phyloP scores from a whole-genome alignment of 2,888 invertebrate genomes.

The Tortrix viridana region DNA sequence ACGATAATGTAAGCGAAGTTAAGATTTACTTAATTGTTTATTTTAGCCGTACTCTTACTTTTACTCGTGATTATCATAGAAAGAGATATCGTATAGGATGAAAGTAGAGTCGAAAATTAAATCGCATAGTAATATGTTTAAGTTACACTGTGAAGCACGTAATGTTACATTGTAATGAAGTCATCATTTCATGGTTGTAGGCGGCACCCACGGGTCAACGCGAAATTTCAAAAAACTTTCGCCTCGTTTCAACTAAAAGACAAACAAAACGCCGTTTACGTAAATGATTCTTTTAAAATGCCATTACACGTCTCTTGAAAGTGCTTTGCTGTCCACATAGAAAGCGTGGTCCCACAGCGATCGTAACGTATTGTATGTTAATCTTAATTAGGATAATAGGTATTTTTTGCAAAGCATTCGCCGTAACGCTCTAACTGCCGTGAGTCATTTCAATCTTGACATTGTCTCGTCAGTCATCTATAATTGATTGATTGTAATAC shows the following conservation, averaged over 20 bases:
- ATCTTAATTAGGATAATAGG: slow-evolving; percentile 48
- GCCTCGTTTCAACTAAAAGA: slow-evolving; percentile 23
- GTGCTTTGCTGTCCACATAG: slow-evolving; percentile 40
- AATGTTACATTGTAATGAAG: slow-evolving; percentile 24
- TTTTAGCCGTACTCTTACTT: slow-evolving; percentile 27
- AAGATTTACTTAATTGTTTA: slow-evolving; percentile 34
- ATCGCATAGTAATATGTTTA: not conserved
- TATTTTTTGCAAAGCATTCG: slow-evolving; percentile 34
- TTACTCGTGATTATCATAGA: slow-evolving; percentile 9
- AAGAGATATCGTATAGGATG: slow-evolving; percentile 8
- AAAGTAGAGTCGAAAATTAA: slow-evolving; percentile 19
- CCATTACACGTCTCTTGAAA: slow-evolving; percentile 20
- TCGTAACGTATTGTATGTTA: slow-evolving; percentile 52
- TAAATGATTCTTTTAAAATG: slow-evolving; percentile 18
- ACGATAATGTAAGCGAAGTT: slow-evolving; percentile 32
- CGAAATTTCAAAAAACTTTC: slow-evolving; percentile 34
- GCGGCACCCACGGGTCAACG: slow-evolving; percentile 31
- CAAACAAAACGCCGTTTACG: slow-evolving; percentile 36
- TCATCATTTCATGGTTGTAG: slow-evolving; percentile 31
- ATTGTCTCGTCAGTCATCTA: slow-evolving; percentile 40
- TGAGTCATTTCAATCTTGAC: slow-evolving; percentile 48
- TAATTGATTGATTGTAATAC: slow-evolving; percentile 49
- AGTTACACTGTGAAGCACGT: slow-evolving; percentile 23
- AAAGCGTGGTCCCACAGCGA: slow-evolving; percentile 46
- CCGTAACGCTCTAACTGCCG: slow-evolving; percentile 34